Evolutionary conservation across 2,888 invertebrate species (phyloP), one percentile per base, ranked within the genome.

Genomic region (Leptarthrus brevirostris): DNA sequence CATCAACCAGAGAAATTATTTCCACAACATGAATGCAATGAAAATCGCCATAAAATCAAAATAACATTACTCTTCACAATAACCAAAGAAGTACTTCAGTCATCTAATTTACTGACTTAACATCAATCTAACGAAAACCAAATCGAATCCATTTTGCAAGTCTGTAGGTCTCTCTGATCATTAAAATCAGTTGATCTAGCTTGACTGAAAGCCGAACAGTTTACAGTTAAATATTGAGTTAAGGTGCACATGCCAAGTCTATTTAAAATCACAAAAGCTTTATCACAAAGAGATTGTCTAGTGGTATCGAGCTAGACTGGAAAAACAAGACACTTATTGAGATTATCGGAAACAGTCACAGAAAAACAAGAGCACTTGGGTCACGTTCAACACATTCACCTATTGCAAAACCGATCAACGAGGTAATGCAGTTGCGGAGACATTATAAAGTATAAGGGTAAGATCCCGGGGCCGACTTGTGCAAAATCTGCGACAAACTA

Each of bases 361-460:
- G 44, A n/a, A 8, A 66, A 69, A 52, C 20, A 69, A 69, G 69
- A 52, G 34, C 49, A 69, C 69, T 69, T 16, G 14, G 52, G 69
- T 69, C 69, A 69, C 69, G 69, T 52, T 49, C 69, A 52, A 52
- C 36, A 52, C 69, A 69, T 52, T 69, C 69, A 69, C 69, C 30
- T 69, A 69, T 69, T 69, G 26, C 69, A 69, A 52, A 49, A 69
- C 30, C 14, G 69, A 69, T 69, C 69, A 18, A n/a, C 30, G n/a
- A 52, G 52, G 30, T 36, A 52, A 52, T 69, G 49, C 34, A 34
- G 26, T 20, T 69, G 24, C 14, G 12, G 24, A 20, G 40, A 16
- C n/a, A n/a, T 40, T 61, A 20, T 20, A 6, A 8, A 16, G 18
- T 6, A 40, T 30, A 36, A 61, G 34, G n/a, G n/a, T n/a, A n/a